Conservation (phyloP, 2,113 vertebrate genomes). For the Zosterops japonicus region DNA sequence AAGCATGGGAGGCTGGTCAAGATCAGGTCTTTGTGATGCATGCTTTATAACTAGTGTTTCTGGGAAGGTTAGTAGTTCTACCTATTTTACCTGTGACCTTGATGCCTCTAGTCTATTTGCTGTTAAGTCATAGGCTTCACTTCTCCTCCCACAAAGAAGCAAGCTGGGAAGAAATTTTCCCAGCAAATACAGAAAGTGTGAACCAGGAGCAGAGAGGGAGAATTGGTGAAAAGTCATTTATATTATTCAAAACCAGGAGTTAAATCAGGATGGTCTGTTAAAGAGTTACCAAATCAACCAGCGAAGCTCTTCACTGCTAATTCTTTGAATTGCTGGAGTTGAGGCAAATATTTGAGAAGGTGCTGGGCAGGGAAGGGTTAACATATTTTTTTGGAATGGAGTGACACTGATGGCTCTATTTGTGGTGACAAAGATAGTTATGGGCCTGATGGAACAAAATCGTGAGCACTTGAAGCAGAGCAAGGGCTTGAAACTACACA, state of each 20-base stretch:
- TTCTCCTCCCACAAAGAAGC: neutral
- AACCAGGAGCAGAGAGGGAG: neutral
- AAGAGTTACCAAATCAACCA: neutral
- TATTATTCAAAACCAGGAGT: neutral
- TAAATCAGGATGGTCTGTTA: neutral
- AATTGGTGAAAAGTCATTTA: neutral
- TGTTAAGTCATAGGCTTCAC: neutral
- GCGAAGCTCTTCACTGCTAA: neutral
- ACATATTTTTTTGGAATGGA: neutral
- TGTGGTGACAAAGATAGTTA: neutral
- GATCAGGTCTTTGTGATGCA: neutral
- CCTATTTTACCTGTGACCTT: neutral
- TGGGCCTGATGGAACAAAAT: neutral
- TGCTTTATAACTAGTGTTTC: neutral
- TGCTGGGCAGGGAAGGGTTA: conserved; percentile 51
- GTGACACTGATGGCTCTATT: neutral
- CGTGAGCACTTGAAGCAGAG: neutral
- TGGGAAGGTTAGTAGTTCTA: neutral
- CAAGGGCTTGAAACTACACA: neutral
- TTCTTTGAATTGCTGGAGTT: neutral
- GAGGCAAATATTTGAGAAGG: neutral
- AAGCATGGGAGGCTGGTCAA: neutral
- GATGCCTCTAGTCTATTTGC: neutral
- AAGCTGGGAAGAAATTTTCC: neutral
- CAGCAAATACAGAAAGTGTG: neutral